Conservation (phyloP, 1,140 invertebrate species). For the Caenorhabditis remanei region DNA sequence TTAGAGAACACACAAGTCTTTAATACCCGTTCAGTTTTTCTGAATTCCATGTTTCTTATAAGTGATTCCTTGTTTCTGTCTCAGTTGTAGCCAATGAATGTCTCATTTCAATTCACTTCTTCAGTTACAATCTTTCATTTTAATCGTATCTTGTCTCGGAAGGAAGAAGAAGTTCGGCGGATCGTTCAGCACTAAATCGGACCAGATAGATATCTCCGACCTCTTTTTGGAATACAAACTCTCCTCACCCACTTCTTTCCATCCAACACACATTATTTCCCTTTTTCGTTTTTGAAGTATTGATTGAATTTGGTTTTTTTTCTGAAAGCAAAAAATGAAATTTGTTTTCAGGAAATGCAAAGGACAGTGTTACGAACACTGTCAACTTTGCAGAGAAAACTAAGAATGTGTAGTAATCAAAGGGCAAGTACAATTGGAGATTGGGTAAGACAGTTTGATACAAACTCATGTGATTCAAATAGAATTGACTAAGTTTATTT, state of each 20-base stretch:
- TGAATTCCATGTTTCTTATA: too few species aligned
- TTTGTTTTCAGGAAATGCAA: slow-evolving; percentile 19
- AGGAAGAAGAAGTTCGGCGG: slow-evolving; percentile 29
- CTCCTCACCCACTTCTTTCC: not conserved
- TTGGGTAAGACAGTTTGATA: not conserved
- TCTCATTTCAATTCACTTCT: not conserved
- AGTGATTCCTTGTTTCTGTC: slow-evolving; percentile 4
- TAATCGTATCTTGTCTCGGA: not conserved
- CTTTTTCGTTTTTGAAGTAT: slow-evolving; percentile 37
- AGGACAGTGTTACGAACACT: slow-evolving; percentile 43
- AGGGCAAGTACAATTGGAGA: slow-evolving; percentile 43
- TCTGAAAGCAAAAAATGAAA: not conserved
- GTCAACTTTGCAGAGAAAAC: slow-evolving; percentile 44
- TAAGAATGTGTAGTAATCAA: slow-evolving; percentile 41
- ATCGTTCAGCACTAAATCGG: slow-evolving; percentile 8
- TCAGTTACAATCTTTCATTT: slow-evolving; percentile 33
- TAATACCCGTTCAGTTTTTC: too few species aligned
- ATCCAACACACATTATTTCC: not conserved
- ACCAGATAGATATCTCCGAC: slow-evolving; percentile 52
- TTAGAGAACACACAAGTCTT: too few species aligned
- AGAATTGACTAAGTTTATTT: too few species aligned
- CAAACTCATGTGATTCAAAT: too few species aligned
- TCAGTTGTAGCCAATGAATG: slow-evolving; percentile 6
- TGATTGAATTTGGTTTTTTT: not conserved
- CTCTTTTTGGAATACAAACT: slow-evolving; percentile 53